Conservation (phyloP, 2,888 invertebrate species). For the Euproctis similis region DNA sequence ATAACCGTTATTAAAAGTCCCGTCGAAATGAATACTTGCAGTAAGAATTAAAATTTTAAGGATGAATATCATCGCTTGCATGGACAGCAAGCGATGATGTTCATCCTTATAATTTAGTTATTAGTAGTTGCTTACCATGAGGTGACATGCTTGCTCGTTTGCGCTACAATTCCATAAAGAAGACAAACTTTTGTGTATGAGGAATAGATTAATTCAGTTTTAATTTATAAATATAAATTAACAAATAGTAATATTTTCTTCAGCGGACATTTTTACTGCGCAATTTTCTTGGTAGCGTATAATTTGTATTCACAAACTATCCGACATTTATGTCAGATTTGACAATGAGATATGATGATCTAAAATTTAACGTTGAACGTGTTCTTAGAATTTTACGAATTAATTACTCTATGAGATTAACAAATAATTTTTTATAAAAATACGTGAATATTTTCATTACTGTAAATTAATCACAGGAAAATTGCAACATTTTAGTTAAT, state of each 20-base stretch:
- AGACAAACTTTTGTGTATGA: no score
- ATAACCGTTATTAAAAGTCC: no score
- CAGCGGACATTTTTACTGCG: conserved; percentile 26
- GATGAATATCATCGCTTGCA: background rate
- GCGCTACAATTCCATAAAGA: no score
- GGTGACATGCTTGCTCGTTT: no score
- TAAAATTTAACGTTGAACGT: conserved; percentile 7
- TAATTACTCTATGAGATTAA: conserved; percentile 10
- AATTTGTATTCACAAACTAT: conserved; percentile 16
- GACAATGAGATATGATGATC: conserved; percentile 18
- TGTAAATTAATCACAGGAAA: conserved; percentile 3
- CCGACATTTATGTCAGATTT: conserved; percentile 13
- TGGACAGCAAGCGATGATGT: background rate
- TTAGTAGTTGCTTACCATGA: no score
- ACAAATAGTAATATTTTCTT: no score
- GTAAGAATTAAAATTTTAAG: no score
- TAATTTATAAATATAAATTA: no score
- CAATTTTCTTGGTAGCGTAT: conserved; percentile 25
- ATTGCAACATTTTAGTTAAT: conserved; percentile 4
- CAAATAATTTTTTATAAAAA: conserved; percentile 4
- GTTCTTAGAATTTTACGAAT: conserved; percentile 7
- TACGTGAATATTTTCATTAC: conserved; percentile 3
- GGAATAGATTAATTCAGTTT: no score
- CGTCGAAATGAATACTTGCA: no score
- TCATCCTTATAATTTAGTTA: background rate